Evolutionary conservation across 2,888 invertebrate species (phyloP).

Genomic region (Crossocerus cetratus): DNA sequence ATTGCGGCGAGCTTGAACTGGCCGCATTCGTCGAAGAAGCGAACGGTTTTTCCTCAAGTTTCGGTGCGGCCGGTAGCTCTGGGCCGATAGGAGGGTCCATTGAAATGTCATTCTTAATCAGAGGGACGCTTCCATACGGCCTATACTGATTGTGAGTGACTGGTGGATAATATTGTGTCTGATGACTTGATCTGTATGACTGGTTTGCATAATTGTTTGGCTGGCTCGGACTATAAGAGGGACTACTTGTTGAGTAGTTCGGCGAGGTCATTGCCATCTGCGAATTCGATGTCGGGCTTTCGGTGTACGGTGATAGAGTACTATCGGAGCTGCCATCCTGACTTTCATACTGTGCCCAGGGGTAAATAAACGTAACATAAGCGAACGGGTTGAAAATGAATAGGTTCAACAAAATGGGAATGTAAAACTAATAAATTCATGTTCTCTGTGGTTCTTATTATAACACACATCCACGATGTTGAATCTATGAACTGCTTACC

Average conservation of each 20-base stretch:
- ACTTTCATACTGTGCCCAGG: constrained; percentile 65
- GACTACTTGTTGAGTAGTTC: constrained; percentile 66
- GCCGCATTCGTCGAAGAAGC: constrained; percentile 61
- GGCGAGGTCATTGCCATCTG: constrained; percentile 71
- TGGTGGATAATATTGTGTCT: constrained; percentile 35
- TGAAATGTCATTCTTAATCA: constrained; percentile 41
- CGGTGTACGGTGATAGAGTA: constrained; percentile 69
- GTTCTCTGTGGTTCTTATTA: too few species aligned
- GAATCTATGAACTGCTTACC: constrained; percentile 58
- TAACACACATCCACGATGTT: too few species aligned
- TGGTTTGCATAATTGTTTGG: constrained; percentile 56
- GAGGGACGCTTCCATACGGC: constrained; percentile 40
- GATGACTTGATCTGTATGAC: constrained; percentile 26
- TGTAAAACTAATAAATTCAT: too few species aligned
- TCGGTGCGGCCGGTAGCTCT: constrained; percentile 45
- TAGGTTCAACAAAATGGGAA: too few species aligned
- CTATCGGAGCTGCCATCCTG: constrained; percentile 72
- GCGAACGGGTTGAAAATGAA: constrained; percentile 40
- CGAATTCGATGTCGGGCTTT: constrained; percentile 67
- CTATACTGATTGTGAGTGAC: constrained; percentile 22
- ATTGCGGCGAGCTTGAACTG: constrained; percentile 77
- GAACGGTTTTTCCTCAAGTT: constrained; percentile 52
- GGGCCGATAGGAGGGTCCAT: constrained; percentile 53
- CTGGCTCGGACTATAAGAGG: constrained; percentile 69
- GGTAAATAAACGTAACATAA: constrained; percentile 33